Evolutionary conservation across 2,113 vertebrate species (phyloP), one percentile per base, ranked within the genome.

Genomic region (Xenopus tropicalis): DNA sequence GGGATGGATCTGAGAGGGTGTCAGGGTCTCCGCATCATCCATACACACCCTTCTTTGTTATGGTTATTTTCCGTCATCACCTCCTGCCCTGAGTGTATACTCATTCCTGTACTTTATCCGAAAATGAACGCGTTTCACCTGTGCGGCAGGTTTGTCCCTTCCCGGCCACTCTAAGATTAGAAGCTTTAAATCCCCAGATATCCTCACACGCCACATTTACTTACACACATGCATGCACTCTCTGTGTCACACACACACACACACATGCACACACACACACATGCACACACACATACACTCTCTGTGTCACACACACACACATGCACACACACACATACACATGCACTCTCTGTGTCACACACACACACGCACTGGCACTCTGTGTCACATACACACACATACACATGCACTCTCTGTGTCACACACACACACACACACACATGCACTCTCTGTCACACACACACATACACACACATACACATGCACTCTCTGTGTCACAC

Each of bases 161-260:
- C 46, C 5, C 66, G 46, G 72, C 72, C 44, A 61, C 72, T 22
- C 44, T 69, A 52, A 62, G 43, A 69, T 69, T 54, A 69, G 16
- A 51, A 68, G 73, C 24, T 63, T 42, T 69, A 75, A 75, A 75
- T 75, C 66, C 66, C 73, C 66, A 10, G 65, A 65, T n/a, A 46
- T 4, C 11, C 62, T 21, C 19, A 37, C 29, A 37, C 29, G 10
- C 3, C 29, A 9, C 29, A 9, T 9, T 1, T 9, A 37, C 29
- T 37, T 5, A n/a, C 62, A 44, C 54, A 13, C 54, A 57, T 9
- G n/a, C 54, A 19, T 21, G 19, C 54, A 57, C 54, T 17, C 54
- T 17, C 17, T 9, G 5, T 16, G 5, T 16, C 17, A 56, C 52
- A 56, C 52, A 56, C 52, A 19, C 16, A 19, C 6, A n/a, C 52